These are phyloP conservation scores for Sebastes taczanowskii DNA, from an alignment of 2,797 vertebrate species.

Conservation along the genomic window DNA sequence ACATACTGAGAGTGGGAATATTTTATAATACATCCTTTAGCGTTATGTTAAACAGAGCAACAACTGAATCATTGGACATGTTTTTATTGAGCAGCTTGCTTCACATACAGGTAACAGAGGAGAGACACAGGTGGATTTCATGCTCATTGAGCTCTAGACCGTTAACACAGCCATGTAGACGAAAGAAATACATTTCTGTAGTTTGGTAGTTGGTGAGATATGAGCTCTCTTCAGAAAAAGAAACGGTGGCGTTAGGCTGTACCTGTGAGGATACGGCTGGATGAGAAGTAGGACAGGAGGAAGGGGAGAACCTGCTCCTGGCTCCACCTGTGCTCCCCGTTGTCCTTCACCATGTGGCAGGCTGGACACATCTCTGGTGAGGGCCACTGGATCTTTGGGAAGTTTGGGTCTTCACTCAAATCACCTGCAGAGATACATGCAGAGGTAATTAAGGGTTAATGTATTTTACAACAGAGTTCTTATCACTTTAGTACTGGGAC, in stretches of 20 bases:
- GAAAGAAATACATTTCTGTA: neutral
- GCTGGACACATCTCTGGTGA: constrained; percentile 81
- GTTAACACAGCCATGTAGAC: neutral
- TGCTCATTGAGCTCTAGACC: neutral
- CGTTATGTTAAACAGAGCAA: neutral
- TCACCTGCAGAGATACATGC: constrained; percentile 75
- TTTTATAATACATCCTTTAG: neutral
- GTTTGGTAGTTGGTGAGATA: neutral
- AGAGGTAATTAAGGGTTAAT: neutral
- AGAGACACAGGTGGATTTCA: neutral
- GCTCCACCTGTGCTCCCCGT: constrained; percentile 83
- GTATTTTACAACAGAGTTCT: neutral
- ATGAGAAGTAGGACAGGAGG: constrained; percentile 84
- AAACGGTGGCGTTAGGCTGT: neutral
- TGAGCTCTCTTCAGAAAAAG: neutral
- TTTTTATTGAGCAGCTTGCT: neutral
- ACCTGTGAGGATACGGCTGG: constrained; percentile 75
- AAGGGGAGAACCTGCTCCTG: constrained; percentile 77
- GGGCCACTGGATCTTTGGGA: constrained; percentile 95
- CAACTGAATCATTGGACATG: neutral
- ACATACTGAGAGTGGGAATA: neutral
- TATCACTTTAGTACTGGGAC: neutral
- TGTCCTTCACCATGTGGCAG: constrained; percentile 81
- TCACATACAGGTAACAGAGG: neutral
- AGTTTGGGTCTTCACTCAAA: constrained; percentile 89